Evolutionary conservation across 64 coral and sea anemone species (phyloP).

Genomic region (Montipora foliosa): DNA sequence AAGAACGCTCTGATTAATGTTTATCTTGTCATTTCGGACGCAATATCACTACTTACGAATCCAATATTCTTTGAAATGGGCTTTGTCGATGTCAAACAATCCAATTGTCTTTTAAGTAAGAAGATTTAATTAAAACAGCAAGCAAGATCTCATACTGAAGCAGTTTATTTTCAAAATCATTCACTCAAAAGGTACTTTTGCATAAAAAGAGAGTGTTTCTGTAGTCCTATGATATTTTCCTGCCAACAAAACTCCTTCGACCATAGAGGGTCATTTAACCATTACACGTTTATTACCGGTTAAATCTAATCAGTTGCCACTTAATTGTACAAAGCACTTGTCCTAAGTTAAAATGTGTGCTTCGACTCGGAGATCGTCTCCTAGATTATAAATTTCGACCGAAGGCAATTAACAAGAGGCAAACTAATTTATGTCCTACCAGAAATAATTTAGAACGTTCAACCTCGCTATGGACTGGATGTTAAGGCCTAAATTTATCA

Average conservation of each 20-base stretch:
- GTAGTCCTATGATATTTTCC: not conserved
- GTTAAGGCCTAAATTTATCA: too few species aligned
- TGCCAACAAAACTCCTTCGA: not conserved
- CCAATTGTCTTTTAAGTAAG: slow-evolving; percentile 12
- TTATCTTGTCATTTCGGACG: not conserved
- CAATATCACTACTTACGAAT: slow-evolving; percentile 4
- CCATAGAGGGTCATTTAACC: not conserved
- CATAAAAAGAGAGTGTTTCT: too few species aligned
- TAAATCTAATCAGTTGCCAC: too few species aligned
- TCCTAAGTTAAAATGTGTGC: too few species aligned
- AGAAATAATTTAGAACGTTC: not conserved
- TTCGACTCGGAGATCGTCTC: too few species aligned
- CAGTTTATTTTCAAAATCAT: not conserved
- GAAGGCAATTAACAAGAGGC: too few species aligned
- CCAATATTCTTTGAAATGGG: not conserved
- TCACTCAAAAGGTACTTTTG: not conserved
- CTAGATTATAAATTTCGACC: too few species aligned
- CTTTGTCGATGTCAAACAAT: slow-evolving; percentile 38
- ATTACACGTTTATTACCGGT: too few species aligned
- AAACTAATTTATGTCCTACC: not conserved
- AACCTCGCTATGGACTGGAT: too few species aligned
- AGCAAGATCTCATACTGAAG: too few species aligned
- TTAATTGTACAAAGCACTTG: too few species aligned
- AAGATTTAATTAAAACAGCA: not conserved
- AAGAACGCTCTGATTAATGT: not conserved